phyloP scores from a whole-genome alignment of 2,888 invertebrate genomes.

The Polyploca ridens region DNA sequence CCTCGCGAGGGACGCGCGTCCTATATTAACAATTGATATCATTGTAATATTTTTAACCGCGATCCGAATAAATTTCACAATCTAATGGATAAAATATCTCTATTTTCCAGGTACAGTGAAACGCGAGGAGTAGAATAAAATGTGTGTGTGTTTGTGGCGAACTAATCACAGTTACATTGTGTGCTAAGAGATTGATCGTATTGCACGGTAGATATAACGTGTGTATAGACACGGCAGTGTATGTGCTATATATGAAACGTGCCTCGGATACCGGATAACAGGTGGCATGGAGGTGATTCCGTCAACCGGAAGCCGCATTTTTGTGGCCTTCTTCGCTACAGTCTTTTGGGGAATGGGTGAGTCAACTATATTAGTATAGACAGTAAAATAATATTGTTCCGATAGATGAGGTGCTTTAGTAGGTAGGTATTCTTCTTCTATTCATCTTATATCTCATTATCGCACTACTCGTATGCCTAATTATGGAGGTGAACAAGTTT shows the following conservation, averaged over 20 bases:
- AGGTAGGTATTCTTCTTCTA: too few species aligned
- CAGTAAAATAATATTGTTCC: not conserved
- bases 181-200: slow-evolving; percentile 19
- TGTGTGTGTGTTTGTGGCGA: slow-evolving; percentile 63
- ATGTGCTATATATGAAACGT: slow-evolving; percentile 35
- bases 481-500: too few species aligned
- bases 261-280: slow-evolving; percentile 51
- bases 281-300: slow-evolving; percentile 73
- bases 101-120: slow-evolving; percentile 56
- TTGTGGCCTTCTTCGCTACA: slow-evolving; percentile 76
- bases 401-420: too few species aligned
- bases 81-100: slow-evolving; percentile 25
- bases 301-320: slow-evolving; percentile 70
- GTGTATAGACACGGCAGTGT: slow-evolving; percentile 24
- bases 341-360: slow-evolving; percentile 80
- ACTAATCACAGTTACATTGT: slow-evolving; percentile 50
- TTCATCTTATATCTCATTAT: too few species aligned
- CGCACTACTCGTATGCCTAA: too few species aligned
- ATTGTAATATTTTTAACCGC: too few species aligned
- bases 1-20: too few species aligned
- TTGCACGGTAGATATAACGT: slow-evolving; percentile 16
- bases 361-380: slow-evolving; percentile 31
- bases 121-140: slow-evolving; percentile 43
- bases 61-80: slow-evolving; percentile 6
- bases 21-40: too few species aligned